Conservation (phyloP, 2,888 invertebrate species). For the Trichacis sp. region DNA sequence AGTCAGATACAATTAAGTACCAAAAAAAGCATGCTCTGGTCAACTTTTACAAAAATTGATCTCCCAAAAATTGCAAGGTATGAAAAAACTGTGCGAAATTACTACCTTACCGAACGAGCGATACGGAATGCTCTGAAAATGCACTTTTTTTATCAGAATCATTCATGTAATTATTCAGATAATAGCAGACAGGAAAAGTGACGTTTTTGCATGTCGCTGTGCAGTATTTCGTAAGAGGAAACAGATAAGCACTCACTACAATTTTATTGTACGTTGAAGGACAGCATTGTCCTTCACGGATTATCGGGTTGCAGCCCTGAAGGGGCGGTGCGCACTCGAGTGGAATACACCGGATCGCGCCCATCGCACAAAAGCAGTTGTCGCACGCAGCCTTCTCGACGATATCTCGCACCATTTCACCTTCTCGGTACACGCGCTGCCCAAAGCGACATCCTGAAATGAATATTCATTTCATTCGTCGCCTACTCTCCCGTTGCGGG, state of each 20-base stretch:
- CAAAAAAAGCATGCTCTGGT: too few relatives aligned
- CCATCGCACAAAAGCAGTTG: constrained; percentile 84
- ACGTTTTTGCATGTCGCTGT: neutral
- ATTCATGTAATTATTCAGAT: neutral
- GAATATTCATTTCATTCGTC: constrained; percentile 4
- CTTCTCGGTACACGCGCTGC: constrained; percentile 76
- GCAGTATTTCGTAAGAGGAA: constrained; percentile 14
- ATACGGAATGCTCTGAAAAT: too few relatives aligned
- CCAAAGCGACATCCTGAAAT: constrained; percentile 76
- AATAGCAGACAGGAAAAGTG: neutral
- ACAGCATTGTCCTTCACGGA: constrained; percentile 84
- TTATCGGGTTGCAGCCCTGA: constrained; percentile 81
- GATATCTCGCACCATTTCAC: constrained; percentile 75
- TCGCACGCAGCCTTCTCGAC: constrained; percentile 76
- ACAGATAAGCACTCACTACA: constrained; percentile 74
- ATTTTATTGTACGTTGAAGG: constrained; percentile 86
- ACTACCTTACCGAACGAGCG: too few relatives aligned
- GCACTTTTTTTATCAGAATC: too few relatives aligned
- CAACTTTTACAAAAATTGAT: too few relatives aligned
- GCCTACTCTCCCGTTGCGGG: neutral
- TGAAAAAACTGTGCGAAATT: too few relatives aligned
- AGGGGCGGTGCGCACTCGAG: constrained; percentile 82
- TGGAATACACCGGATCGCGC: constrained; percentile 80
- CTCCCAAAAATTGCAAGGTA: too few relatives aligned
- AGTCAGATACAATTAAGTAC: too few relatives aligned